Evolutionary conservation across 2,797 vertebrate species (phyloP).

Genomic region (Cyclura pinguis): DNA sequence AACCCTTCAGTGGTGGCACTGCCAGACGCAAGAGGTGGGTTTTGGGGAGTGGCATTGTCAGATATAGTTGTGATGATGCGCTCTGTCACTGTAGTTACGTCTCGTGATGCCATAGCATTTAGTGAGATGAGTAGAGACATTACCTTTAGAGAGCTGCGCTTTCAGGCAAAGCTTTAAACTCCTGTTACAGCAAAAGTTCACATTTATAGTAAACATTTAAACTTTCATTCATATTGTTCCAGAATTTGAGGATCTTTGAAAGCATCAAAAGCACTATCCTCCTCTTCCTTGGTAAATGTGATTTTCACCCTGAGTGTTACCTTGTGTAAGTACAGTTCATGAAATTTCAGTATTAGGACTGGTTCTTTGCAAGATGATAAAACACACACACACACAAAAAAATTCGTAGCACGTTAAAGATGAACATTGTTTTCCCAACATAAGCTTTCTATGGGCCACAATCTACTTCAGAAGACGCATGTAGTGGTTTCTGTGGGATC

Average conservation of each 20-base stretch:
- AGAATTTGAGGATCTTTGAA: not conserved
- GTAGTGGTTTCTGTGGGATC: not conserved
- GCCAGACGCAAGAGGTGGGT: too few relatives aligned
- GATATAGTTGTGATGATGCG: too few relatives aligned
- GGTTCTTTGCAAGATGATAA: not conserved
- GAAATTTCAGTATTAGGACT: slow-evolving; percentile 18
- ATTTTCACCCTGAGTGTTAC: not conserved
- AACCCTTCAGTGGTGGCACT: too few relatives aligned
- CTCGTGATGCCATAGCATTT: slow-evolving; percentile 44
- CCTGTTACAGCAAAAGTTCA: not conserved
- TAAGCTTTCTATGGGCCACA: not conserved
- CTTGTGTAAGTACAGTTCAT: slow-evolving; percentile 46
- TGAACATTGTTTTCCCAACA: not conserved
- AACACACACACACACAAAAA: not conserved
- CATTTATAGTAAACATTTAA: slow-evolving; percentile 15
- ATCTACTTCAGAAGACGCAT: not conserved
- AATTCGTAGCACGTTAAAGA: too few relatives aligned
- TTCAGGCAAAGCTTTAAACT: not conserved
- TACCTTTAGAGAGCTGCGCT: not conserved
- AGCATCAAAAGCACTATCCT: slow-evolving; percentile 11
- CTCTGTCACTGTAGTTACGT: too few relatives aligned
- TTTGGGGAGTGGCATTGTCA: too few relatives aligned
- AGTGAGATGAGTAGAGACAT: slow-evolving; percentile 43
- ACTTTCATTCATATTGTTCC: not conserved
- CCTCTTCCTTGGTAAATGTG: not conserved